Conservation (phyloP, 2,113 vertebrate species). For the Craseonycteris thonglongyai region DNA sequence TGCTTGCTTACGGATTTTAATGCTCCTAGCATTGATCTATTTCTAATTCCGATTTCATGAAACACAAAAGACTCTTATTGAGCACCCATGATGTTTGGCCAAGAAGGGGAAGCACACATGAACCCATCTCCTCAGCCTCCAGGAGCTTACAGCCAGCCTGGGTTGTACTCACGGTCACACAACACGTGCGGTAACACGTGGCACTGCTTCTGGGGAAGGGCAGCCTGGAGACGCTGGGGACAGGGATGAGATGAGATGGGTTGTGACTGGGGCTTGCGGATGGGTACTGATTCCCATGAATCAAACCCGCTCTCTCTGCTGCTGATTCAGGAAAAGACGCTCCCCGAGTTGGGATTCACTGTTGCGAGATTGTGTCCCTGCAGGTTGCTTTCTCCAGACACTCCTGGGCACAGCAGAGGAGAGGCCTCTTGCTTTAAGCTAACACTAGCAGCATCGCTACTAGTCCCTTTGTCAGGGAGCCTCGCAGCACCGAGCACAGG, state of each 20-base stretch:
- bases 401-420: neutral
- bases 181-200: neutral
- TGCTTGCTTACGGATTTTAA: neutral
- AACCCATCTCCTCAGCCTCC: neutral
- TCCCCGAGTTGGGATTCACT: neutral
- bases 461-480: conserved; percentile 24
- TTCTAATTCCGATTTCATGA: conserved; percentile 1
- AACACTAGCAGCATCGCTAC: neutral
- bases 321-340: neutral
- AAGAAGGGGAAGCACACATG: neutral
- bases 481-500: conserved; percentile 5
- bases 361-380: neutral
- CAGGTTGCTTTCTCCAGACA: neutral
- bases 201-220: neutral
- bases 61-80: neutral
- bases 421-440: neutral
- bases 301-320: neutral
- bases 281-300: neutral
- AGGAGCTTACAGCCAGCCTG: neutral
- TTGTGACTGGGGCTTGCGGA: neutral
- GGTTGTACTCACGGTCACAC: neutral
- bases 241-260: neutral
- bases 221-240: neutral
- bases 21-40: neutral
- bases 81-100: neutral